Evolutionary conservation across 1,140 invertebrate species (phyloP), one percentile per base, ranked within the genome.

Genomic region (Cheumatopsyche charites): DNA sequence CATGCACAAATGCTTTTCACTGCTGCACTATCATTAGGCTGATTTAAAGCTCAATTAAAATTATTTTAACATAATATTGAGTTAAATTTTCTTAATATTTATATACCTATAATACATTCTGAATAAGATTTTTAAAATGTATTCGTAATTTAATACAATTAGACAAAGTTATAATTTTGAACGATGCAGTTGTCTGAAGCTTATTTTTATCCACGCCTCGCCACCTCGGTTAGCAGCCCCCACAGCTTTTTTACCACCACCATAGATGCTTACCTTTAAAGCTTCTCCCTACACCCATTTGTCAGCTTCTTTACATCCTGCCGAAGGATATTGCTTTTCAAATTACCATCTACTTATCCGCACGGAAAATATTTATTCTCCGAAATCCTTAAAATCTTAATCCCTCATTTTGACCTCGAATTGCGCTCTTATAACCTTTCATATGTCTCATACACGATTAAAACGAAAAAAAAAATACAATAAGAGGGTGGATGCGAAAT

Each of bases 261-360:
- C 49, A 67, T 65, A 52, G 71, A 49, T 70, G 69, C 70, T 75
- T 72, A 73, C 72, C 75, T 73, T 67, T 73, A 73, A 70, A 73
- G 69, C 75, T 55, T 45, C 45, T 36, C 58, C 55, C 62, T 63
- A 13, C 70, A 42, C 75, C 75, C 73, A 76, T 76, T 76, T 76
- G 75, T 76, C 75, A 76, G 72, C 75, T 76, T 74, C 72, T 71
- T 69, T 73, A 70, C 72, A 76, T 73, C 75, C 72, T 73, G 72
- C 71, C 72, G 72, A 73, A 73, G 75, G 75, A 76, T 76, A 76
- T 76, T 76, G 75, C 75, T 76, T 76, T 76, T 76, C 69, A 76
- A 76, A 76, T 76, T 76, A 76, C 72, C 72, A 73, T 72, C 72
- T 73, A 73, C 72, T 75, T 75, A 75, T 73, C 74, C 68, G 67